Evolutionary conservation across 2,888 invertebrate species (phyloP).

Genomic region (Lingula anatina): DNA sequence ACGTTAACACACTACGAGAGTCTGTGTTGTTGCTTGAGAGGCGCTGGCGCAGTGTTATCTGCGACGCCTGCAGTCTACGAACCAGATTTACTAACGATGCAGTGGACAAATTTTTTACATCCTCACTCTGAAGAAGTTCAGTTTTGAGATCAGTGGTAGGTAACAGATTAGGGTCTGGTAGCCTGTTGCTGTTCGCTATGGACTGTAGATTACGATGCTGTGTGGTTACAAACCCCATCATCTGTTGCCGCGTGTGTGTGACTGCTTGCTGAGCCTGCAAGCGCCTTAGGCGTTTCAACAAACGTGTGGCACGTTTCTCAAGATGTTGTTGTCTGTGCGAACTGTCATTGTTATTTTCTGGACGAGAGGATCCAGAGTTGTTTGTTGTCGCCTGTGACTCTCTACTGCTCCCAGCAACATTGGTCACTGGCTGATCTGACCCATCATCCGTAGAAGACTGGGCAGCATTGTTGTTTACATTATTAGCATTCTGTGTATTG

Average conservation of each 20-base stretch:
- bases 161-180: not conserved
- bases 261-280: slow-evolving; percentile 72
- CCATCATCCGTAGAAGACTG: no score
- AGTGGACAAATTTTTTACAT: slow-evolving; percentile 52
- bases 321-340: slow-evolving; percentile 48
- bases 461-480: no score
- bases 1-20: slow-evolving; percentile 18
- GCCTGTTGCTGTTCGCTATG: slow-evolving; percentile 25
- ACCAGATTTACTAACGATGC: slow-evolving; percentile 60
- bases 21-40: not conserved
- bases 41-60: slow-evolving; percentile 11
- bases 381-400: not conserved
- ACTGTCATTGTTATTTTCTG: slow-evolving; percentile 1
- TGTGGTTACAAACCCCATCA: slow-evolving; percentile 70
- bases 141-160: slow-evolving; percentile 26
- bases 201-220: slow-evolving; percentile 57
- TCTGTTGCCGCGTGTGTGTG: slow-evolving; percentile 73
- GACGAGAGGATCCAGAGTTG: not conserved
- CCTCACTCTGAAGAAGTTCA: slow-evolving; percentile 45
- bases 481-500: no score
- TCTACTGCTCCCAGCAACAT: no score
- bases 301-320: slow-evolving; percentile 67
- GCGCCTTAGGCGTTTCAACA: slow-evolving; percentile 69
- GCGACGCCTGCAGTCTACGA: slow-evolving; percentile 57
- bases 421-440: not conserved